Evolutionary conservation across 2,888 invertebrate species (phyloP).

Genomic region (Monopis laevigella): DNA sequence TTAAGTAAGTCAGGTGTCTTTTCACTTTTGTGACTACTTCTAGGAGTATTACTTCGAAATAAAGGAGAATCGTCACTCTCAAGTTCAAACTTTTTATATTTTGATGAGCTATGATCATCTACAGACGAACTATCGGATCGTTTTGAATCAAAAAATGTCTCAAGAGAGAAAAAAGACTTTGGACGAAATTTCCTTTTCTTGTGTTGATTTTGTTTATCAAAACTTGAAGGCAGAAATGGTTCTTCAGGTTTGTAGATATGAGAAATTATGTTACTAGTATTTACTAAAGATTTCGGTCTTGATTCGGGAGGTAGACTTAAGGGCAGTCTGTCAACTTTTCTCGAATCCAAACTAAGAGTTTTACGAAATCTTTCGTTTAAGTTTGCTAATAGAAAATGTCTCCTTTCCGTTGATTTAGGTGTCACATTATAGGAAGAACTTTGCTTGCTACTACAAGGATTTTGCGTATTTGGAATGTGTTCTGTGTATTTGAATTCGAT

Average conservation of each 20-base stretch:
- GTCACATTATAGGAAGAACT: slow-evolving; percentile 48
- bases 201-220: slow-evolving; percentile 39
- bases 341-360: slow-evolving; percentile 58
- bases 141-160: slow-evolving; percentile 59
- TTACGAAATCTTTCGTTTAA: slow-evolving; percentile 58
- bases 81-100: slow-evolving; percentile 59
- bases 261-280: slow-evolving; percentile 49
- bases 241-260: slow-evolving; percentile 41
- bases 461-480: slow-evolving; percentile 44
- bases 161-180: slow-evolving; percentile 61
- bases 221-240: slow-evolving; percentile 41
- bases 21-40: slow-evolving; percentile 25
- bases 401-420: slow-evolving; percentile 53
- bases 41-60: slow-evolving; percentile 29
- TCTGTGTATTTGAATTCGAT: slow-evolving; percentile 60
- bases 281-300: slow-evolving; percentile 55
- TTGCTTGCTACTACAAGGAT: slow-evolving; percentile 54
- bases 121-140: slow-evolving; percentile 59
- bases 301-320: slow-evolving; percentile 42
- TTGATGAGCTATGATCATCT: slow-evolving; percentile 61
- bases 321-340: slow-evolving; percentile 47
- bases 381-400: slow-evolving; percentile 50
- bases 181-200: slow-evolving; percentile 50
- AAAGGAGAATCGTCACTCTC: slow-evolving; percentile 61
- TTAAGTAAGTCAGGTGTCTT: slow-evolving; percentile 57